Base-by-base conservation (phyloP, 2,888 invertebrate genomes). In the Achlya flavicornis region DNA sequence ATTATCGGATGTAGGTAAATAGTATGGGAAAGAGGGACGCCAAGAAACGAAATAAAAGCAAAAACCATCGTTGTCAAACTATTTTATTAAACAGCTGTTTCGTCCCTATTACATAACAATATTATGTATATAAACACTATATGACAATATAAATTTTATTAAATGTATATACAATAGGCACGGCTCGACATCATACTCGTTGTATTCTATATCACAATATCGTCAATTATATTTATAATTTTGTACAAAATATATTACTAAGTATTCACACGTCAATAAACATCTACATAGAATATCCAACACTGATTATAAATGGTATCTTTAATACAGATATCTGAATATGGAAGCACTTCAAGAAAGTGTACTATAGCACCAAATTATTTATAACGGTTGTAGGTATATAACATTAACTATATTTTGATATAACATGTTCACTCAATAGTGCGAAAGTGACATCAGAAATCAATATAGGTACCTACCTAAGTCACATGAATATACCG, bases 121-220 rank as follows among this genome's bases (percentile, higher is more conserved):
- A 78, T 73, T 74, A 71, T 75, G 75, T 83, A 76, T 79, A 73
- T 81, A 79, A 75, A 77, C 78, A 77, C 72, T 76, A 70, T 81
- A 71, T 62, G 81, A 81, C 77, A 74, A 63, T 77, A 74, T 80
- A 66, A 74, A 69, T 62, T 74, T 70, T 78, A 46, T 78, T 77
- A 79, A 73, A 78, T 71, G 65, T 91, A 88, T 88, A 74, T 91
- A 91, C 90, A 92, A 83, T 87, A 90, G 88, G 86, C 89, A 88
- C 85, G 84, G 86, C 67, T 70, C 66, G 67, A 46, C 78, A 83
- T 79, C 77, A 81, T 76, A 80, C 67, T 88, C 87, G 85, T 84
- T 90, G 88, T 92, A 90, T 80, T 84, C 91, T 92, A 92, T 92
- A 92, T 92, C 92, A 92, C 92, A 92, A 26, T 86, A 86, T 86